These are phyloP conservation scores for Eucera pruinosa DNA, from an alignment of 2,888 invertebrate genomes.

Conservation along the genomic window DNA sequence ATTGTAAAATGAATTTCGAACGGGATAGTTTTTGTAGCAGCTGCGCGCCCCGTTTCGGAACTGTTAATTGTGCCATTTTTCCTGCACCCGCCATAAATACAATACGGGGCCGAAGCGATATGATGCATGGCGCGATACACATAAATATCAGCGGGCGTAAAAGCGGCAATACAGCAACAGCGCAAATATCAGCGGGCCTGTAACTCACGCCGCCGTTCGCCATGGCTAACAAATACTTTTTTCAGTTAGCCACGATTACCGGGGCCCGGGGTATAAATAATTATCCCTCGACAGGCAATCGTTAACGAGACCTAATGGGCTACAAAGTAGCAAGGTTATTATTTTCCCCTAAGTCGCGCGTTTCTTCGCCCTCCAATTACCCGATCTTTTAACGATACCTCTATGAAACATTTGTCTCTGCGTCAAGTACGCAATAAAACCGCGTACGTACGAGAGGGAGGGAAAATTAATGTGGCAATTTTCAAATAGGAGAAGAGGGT, in stretches of 20 bases:
- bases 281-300: slow-evolving; percentile 60
- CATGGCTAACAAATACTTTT: slow-evolving; percentile 53
- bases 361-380: slow-evolving; percentile 50
- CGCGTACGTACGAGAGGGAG: background rate
- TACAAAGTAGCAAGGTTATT: slow-evolving; percentile 56
- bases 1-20: slow-evolving; percentile 51
- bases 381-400: slow-evolving; percentile 41
- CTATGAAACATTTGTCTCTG: slow-evolving; percentile 25
- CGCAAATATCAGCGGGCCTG: slow-evolving; percentile 63
- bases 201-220: slow-evolving; percentile 52
- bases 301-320: slow-evolving; percentile 62
- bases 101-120: slow-evolving; percentile 57
- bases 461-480: slow-evolving; percentile 29
- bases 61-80: slow-evolving; percentile 63
- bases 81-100: slow-evolving; percentile 59
- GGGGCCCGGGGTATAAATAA: slow-evolving; percentile 58
- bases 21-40: slow-evolving; percentile 54
- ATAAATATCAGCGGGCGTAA: slow-evolving; percentile 63
- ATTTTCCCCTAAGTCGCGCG: slow-evolving; percentile 38
- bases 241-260: slow-evolving; percentile 56
- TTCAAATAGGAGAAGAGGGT: slow-evolving; percentile 3
- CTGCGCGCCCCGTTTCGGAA: slow-evolving; percentile 55
- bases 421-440: slow-evolving; percentile 8
- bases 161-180: slow-evolving; percentile 57
- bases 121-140: slow-evolving; percentile 62